Base-by-base conservation (phyloP, 2,888 invertebrate species). In the Trachelus tabidus region DNA sequence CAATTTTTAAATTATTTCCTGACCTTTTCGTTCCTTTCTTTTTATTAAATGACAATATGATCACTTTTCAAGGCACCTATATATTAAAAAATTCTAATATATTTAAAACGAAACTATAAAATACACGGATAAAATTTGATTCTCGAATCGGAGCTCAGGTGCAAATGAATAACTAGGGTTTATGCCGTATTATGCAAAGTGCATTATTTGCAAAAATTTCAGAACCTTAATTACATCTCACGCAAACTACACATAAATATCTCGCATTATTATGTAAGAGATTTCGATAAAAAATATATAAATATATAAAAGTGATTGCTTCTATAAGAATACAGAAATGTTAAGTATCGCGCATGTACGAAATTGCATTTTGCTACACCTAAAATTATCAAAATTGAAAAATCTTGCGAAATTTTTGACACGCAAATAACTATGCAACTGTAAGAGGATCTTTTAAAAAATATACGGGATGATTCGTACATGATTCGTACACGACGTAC, bases 71-170 rank as follows among this genome's bases (percentile, higher is more conserved):
- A 75, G 30, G 30, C 56, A 79, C 69, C 69, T 40, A 31, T 33
- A 30, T 34, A 31, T 76, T 68, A 75, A 69, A 69, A 23, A 56
- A 23, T 23, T 56, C 9, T 23, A 56, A 23, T 56, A 23, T 23
- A 56, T 56, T 9, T 9, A 23, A 56, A 56, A 56, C 23, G 9
- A 56, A 56, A 56, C 23, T 23, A 6, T 40, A 56, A 56, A 56
- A 9, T 56, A 56, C 23, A 56, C 6, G 56, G 9, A 56, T 56
- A 56, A 56, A 56, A 77, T 79, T 23, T 78, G 73, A 76, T 73
- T 75, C 35, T 73, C 75, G 30, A 35, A 56, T 56, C 40, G 40
- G 15, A 56, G 75, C 75, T 33, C 77, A 71, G 71, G 73, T 68
- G 75, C 71, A 33, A 75, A 37, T 75, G 23, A 30, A 56, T 56